Evolutionary conservation across 2,888 invertebrate species (phyloP), one percentile per base, ranked within the genome.

Genomic region (Neoascia interrupta): DNA sequence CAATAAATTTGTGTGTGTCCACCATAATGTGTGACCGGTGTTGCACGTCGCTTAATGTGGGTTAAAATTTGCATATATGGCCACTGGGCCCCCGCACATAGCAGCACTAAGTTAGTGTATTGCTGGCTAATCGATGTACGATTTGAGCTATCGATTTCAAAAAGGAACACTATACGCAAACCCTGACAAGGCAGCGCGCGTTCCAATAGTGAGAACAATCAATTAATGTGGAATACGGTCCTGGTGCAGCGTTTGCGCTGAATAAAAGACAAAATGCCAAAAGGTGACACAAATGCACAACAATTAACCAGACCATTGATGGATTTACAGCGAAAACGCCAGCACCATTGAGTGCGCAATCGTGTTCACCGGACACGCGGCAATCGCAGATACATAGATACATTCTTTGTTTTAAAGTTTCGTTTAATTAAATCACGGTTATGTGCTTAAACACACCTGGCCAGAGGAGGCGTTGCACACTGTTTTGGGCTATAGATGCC

Each of bases 21-120:
- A 63, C 70, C 56, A 41, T 53, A 8, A n/a, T 6, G 3, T 3
- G 10, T 63, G 61, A 69, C 56, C 54, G 36, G 47, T 63, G 54
- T 26, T 56, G 41, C n/a, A n/a, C n/a, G n/a, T 37, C 58, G 73
- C 60, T 56, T 72, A 51, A 80, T 63, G 74, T 80, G 63, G 80
- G 80, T 80, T 74, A 80, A 69, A 80, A 80, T 80, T 74, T 80
- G 80, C 80, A 80, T 80, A 58, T 74, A 79, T 61, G 60, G 72
- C 72, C 66, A 72, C 54, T 66, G 36, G 60, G 69, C 72, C 72
- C 72, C 76, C 76, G 76, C 70, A 76, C n/a, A n/a, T n/a, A n/a
- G n/a, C n/a, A n/a, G n/a, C n/a, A n/a, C n/a, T n/a, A n/a, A n/a
- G n/a, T n/a, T n/a, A n/a, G n/a, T n/a, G n/a, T n/a, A n/a, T 5